These are phyloP conservation scores for Mystacides longicornis DNA, from an alignment of 2,888 invertebrate genomes.

Conservation along the genomic window DNA sequence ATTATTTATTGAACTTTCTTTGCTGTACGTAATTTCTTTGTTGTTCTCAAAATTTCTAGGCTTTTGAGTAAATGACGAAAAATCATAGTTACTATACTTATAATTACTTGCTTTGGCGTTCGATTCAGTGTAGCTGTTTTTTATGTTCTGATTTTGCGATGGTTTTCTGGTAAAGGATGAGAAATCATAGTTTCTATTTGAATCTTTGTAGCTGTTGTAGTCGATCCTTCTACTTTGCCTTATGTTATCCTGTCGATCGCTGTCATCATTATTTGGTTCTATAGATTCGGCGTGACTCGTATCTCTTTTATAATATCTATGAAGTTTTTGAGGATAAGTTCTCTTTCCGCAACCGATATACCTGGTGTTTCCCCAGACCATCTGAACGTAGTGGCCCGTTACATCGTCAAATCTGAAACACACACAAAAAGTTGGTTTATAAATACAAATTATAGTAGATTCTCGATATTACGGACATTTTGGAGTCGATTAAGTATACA, in stretches of 20 bases:
- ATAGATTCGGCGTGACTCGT: conserved; percentile 1
- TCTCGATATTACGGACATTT: no score
- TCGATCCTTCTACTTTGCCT: conserved; percentile 20
- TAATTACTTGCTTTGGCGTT: not conserved
- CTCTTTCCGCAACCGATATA: conserved; percentile 23
- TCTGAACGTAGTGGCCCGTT: conserved; percentile 22
- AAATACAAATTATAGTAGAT: no score
- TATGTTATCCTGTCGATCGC: conserved; percentile 9
- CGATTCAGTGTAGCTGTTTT: not conserved
- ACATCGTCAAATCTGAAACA: conserved; percentile 18
- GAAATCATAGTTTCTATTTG: not conserved
- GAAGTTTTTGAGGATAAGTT: conserved; percentile 21
- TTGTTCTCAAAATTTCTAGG: not conserved
- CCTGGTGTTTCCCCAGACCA: conserved; percentile 24
- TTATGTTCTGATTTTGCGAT: not conserved
- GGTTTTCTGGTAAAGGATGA: not conserved
- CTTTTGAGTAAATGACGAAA: not conserved
- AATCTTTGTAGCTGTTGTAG: conserved; percentile 10
- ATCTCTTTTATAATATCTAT: conserved; percentile 17
- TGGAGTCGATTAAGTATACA: no score
- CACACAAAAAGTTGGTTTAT: not conserved
- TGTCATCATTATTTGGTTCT: conserved; percentile 7
- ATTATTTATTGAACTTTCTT: not conserved
- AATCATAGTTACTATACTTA: not conserved
- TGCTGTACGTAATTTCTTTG: not conserved